Evolutionary conservation across 2,113 vertebrate species (phyloP).

Genomic region (Ailurus styani): DNA sequence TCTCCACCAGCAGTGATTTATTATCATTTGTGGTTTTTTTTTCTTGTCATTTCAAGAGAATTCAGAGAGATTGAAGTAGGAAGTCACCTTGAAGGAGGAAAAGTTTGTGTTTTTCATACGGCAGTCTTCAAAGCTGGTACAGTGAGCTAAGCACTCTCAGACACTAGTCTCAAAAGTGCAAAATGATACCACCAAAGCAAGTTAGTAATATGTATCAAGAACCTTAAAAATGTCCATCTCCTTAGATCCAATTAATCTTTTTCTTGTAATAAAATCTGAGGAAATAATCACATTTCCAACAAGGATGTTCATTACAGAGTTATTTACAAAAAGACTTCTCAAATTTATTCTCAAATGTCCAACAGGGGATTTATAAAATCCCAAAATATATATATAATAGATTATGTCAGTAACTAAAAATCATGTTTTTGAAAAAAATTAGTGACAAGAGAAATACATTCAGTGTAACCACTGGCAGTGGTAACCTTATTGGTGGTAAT

Average conservation of each 20-base stretch:
- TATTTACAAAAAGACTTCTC: background rate
- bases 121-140: background rate
- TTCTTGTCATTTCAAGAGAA: background rate
- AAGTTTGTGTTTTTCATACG: background rate
- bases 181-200: background rate
- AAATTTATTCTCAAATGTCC: background rate
- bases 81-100: background rate
- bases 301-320: background rate
- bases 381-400: background rate
- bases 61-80: background rate
- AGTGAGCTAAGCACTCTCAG: background rate
- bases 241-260: background rate
- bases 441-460: background rate
- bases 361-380: background rate
- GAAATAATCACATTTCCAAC: background rate
- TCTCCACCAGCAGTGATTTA: background rate
- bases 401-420: background rate
- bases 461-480: background rate
- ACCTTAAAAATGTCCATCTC: background rate
- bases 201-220: background rate
- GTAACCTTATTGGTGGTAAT: background rate
- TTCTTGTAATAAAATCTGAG: background rate
- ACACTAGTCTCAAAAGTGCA: background rate
- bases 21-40: background rate
- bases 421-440: background rate